These are phyloP conservation scores for Baccha elongata DNA, from an alignment of 2,888 invertebrate species.

Conservation along the genomic window DNA sequence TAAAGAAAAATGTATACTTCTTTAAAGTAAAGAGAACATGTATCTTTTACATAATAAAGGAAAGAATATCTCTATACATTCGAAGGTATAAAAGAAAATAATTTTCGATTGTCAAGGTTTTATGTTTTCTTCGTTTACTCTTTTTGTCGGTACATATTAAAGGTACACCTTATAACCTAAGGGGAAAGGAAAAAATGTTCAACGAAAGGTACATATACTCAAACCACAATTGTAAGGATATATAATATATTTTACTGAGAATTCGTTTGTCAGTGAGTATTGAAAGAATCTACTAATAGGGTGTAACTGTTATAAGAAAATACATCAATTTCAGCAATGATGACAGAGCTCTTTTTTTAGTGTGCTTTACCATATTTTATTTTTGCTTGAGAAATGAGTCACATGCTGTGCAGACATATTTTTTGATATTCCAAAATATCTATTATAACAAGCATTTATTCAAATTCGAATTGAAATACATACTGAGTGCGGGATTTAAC, in stretches of 20 bases:
- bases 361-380: background rate
- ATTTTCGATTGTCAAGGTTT: constrained; percentile 45
- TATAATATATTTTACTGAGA: constrained; percentile 3
- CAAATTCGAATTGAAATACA: background rate
- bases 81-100: constrained; percentile 37
- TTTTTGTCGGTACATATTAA: constrained; percentile 29
- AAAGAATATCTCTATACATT: constrained; percentile 4
- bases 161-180: constrained; percentile 18
- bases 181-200: background rate
- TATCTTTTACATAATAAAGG: constrained; percentile 6
- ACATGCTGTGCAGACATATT: background rate
- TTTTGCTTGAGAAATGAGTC: constrained; percentile 6
- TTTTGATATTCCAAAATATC: background rate
- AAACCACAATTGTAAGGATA: constrained; percentile 5
- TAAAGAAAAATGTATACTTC: background rate
- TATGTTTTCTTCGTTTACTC: constrained; percentile 8
- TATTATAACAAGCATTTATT: constrained; percentile 1
- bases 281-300: constrained; percentile 36
- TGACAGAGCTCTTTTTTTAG: constrained; percentile 11
- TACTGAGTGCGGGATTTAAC: background rate
- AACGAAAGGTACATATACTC: constrained; percentile 1
- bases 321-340: constrained; percentile 22
- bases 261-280: constrained; percentile 16
- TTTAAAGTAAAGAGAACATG: background rate
- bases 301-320: constrained; percentile 29